Evolutionary conservation across 1,140 invertebrate genomes (phyloP).

Genomic region (Drosophila cardini): DNA sequence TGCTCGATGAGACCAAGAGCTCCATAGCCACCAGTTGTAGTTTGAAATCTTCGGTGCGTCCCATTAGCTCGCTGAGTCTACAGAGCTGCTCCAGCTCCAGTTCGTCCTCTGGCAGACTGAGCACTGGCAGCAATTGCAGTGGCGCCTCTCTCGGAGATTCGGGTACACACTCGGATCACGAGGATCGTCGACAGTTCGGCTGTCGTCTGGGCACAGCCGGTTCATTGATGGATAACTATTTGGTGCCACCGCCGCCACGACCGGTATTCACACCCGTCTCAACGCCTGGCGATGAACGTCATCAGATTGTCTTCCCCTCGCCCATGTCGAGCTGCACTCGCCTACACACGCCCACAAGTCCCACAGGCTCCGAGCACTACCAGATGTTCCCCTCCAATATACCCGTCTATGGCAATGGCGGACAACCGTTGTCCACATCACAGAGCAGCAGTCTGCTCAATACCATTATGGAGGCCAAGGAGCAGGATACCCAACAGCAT

Average conservation of each 20-base stretch:
- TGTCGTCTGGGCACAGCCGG: constrained; percentile 85
- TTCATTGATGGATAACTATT: constrained; percentile 85
- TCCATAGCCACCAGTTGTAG: constrained; percentile 81
- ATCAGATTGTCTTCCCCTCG: constrained; percentile 78
- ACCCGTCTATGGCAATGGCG: constrained; percentile 77
- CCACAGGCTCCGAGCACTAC: constrained; percentile 77
- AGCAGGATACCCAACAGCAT: constrained; percentile 66
- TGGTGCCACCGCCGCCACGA: constrained; percentile 86
- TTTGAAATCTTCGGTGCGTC: constrained; percentile 86
- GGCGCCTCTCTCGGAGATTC: constrained; percentile 92
- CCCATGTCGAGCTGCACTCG: constrained; percentile 74
- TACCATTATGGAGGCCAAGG: constrained; percentile 81
- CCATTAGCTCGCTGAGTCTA: constrained; percentile 90
- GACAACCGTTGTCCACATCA: constrained; percentile 59
- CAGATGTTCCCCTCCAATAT: constrained; percentile 84
- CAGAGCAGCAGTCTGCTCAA: constrained; percentile 78
- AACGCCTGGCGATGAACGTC: constrained; percentile 78
- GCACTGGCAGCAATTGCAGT: constrained; percentile 90
- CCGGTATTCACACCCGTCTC: constrained; percentile 84
- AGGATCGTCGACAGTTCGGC: constrained; percentile 88
- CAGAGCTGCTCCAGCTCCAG: constrained; percentile 89
- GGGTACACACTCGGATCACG: constrained; percentile 92
- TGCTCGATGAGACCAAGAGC: constrained; percentile 79
- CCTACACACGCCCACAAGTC: constrained; percentile 79
- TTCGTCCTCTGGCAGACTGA: constrained; percentile 92